These are phyloP conservation scores for Drosophila yakuba DNA, from an alignment of 1,140 invertebrate genomes.

Conservation along the genomic window DNA sequence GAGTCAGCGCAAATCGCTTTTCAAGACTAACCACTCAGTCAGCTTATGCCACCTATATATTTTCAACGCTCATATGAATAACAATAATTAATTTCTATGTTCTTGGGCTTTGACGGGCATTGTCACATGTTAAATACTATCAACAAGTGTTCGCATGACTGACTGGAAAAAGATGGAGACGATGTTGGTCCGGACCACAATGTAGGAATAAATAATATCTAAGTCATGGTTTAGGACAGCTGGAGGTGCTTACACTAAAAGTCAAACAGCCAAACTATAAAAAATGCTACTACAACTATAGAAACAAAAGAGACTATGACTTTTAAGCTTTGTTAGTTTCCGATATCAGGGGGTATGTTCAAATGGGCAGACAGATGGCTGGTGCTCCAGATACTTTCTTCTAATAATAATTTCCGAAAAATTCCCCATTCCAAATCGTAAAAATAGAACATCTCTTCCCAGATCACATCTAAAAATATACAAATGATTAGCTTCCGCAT, in stretches of 20 bases:
- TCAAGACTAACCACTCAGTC: conserved; percentile 68
- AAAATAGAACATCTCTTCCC: conserved; percentile 10
- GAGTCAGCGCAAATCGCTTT: conserved; percentile 55
- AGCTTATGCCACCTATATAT: conserved; percentile 64
- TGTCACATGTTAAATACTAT: not conserved
- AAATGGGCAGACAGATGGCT: no score
- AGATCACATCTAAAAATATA: not conserved
- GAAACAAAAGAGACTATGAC: not conserved
- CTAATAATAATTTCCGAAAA: no score
- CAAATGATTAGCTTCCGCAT: conserved; percentile 14
- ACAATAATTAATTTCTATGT: not conserved
- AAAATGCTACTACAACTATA: conserved; percentile 8
- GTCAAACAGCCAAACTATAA: conserved; percentile 39
- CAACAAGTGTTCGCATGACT: not conserved
- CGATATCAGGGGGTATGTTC: no score
- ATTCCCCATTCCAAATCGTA: no score
- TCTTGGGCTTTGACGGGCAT: not conserved
- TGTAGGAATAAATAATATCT: conserved; percentile 63
- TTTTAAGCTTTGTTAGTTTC: no score
- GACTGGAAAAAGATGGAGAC: no score
- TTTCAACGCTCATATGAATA: conserved; percentile 34
- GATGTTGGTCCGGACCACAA: not conserved
- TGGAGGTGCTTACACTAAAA: conserved; percentile 38
- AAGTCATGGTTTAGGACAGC: conserved; percentile 74
- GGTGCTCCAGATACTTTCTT: no score